Percentiles rank a stretch among this genome's conserved stretches.
phyloP scores from a whole-genome alignment of 2,888 invertebrate genomes.

The Plagiodera versicolora region DNA sequence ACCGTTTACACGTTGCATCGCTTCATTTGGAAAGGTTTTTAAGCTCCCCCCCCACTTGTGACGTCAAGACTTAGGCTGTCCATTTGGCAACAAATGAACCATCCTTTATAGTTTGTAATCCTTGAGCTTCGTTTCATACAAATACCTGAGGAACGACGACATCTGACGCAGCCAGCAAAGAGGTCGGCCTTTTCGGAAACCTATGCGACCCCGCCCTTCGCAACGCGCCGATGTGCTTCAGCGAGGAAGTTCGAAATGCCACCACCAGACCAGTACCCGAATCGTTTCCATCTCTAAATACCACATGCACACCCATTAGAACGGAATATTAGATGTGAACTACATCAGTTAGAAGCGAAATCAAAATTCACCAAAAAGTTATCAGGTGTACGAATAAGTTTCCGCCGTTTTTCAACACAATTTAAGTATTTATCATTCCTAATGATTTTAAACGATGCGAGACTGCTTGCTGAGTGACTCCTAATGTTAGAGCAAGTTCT shows the following conservation, averaged over 20 bases:
- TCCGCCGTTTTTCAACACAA: not conserved
- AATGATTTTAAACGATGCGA: too few relatives aligned
- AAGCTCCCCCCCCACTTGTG: too few relatives aligned
- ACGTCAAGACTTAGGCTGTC: too few relatives aligned
- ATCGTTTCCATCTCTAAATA: constrained; percentile 50
- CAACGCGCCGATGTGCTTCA: constrained; percentile 51
- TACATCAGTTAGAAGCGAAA: not conserved
- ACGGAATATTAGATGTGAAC: constrained; percentile 2
- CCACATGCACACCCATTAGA: constrained; percentile 47
- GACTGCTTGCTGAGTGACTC: too few relatives aligned
- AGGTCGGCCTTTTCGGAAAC: constrained; percentile 44
- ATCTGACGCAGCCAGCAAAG: constrained; percentile 32
- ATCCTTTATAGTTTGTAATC: too few relatives aligned
- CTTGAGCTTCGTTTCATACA: too few relatives aligned
- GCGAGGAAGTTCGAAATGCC: constrained; percentile 52
- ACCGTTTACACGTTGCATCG: too few relatives aligned
- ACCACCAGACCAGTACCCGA: constrained; percentile 51
- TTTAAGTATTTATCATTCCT: too few relatives aligned
- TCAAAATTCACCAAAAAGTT: not conserved
- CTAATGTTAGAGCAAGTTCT: too few relatives aligned
- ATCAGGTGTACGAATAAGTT: not conserved
- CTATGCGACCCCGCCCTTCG: constrained; percentile 48
- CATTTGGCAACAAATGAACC: too few relatives aligned
- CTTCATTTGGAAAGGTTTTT: too few relatives aligned
- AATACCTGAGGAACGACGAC: constrained; percentile 44